Evolutionary conservation across 2,888 invertebrate genomes (phyloP).

Genomic region (Furcula furcula): DNA sequence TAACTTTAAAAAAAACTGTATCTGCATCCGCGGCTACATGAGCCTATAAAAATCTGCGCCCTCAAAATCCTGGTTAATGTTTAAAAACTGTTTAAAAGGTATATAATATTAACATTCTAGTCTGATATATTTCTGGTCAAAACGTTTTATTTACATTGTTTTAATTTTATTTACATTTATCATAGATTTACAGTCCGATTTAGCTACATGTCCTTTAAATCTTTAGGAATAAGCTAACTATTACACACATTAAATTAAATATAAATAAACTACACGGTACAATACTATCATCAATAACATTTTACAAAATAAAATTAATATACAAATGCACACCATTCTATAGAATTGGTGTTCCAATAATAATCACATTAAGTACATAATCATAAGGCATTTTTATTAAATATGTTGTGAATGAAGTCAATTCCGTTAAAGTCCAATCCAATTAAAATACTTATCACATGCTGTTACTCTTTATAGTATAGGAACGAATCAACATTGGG

Average conservation of each 20-base stretch:
- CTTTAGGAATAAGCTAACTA: no score
- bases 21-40: no score
- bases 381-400: neutral
- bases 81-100: no score
- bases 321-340: conserved; percentile 11
- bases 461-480: neutral
- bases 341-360: neutral
- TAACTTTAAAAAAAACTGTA: no score
- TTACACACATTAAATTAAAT: conserved; percentile 18
- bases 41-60: no score
- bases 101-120: no score
- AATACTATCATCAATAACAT: conserved; percentile 13
- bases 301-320: conserved; percentile 4
- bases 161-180: no score
- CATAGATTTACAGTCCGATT: no score
- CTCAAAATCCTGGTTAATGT: no score
- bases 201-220: no score
- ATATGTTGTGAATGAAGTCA: neutral
- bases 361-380: neutral
- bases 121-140: no score
- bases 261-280: conserved; percentile 10
- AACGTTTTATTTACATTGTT: no score
- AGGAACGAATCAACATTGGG: conserved; percentile 1
- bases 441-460: neutral
- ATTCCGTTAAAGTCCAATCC: neutral